Evolutionary conservation across 2,888 invertebrate species (phyloP), one percentile per base, ranked within the genome.

Genomic region (Drosophila monieri): DNA sequence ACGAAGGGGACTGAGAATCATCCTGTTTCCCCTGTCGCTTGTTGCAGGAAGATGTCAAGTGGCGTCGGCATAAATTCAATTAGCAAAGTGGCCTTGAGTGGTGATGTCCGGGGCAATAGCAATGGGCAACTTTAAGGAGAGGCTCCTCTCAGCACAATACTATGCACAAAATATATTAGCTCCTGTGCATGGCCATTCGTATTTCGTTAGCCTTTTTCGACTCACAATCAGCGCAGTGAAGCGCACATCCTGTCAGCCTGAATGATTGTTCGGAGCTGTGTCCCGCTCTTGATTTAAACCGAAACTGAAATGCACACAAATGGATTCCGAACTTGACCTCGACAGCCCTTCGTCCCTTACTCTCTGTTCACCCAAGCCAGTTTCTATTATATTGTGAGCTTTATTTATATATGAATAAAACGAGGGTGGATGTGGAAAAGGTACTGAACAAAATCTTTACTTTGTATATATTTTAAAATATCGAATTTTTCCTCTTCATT

Each of bases 241-340:
- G 88, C 83, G 88, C 85, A 85, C 74, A 85, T 87, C 88, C 85
- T 85, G 85, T 88, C 85, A 85, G 85, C 72, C 79, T 71, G 83
- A 85, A 85, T 85, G 88, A 85, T 81, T 85, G 85, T 85, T 84
- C 47, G 35, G 53, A 47, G 44, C 49, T 49, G 51, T 52, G 35
- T 65, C 46, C 60, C 65, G 60, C 44, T 68, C 62, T 76, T 85
- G 87, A 85, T 85, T 88, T 85, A 78, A 85, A 87, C 88, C 74
- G 58, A 85, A 85, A 80, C 81, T 88, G 84, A 85, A 85, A 87
- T 86, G 88, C 88, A 87, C 84, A 88, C 88, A 88, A 85, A 85
- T 85, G 88, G 81, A 88, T 84, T 84, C 85, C 69, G 65, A 80
- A 74, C 76, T 76, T 70, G 88, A 80, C 78, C 68, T 37, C 55